Evolutionary conservation across 2,888 invertebrate species (phyloP).

Genomic region (Drosophila eohydei): DNA sequence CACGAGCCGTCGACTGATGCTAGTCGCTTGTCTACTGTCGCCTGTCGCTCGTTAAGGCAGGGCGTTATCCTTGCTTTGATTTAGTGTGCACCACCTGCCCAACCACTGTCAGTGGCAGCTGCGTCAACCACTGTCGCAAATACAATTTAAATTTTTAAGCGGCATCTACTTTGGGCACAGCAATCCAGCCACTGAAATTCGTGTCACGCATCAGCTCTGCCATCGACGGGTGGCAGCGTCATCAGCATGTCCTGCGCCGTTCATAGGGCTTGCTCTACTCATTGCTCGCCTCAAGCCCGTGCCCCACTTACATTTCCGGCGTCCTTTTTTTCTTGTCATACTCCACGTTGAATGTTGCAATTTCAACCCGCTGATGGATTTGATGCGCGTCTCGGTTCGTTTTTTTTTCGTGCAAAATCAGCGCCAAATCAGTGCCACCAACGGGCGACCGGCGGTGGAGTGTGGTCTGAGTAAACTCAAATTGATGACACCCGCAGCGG

Average conservation of each 20-base stretch:
- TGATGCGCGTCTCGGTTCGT: conserved; percentile 41
- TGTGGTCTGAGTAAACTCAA: conserved; percentile 55
- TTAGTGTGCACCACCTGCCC: conserved; percentile 55
- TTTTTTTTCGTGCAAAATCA: conserved; percentile 65
- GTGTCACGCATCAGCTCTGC: conserved; percentile 69
- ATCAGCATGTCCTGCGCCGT: conserved; percentile 69
- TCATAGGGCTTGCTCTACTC: conserved; percentile 47
- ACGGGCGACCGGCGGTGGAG: conserved; percentile 6
- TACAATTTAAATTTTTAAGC: conserved; percentile 81
- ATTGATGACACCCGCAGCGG: conserved; percentile 77
- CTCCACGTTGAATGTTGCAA: conserved; percentile 73
- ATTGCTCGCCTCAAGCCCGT: conserved; percentile 1
- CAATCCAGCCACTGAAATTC: conserved; percentile 53
- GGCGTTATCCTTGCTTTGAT: conserved; percentile 51
- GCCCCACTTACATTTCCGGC: background rate
- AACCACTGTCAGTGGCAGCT: conserved; percentile 14
- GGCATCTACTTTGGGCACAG: conserved; percentile 70
- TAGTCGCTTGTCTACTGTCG: conserved; percentile 52
- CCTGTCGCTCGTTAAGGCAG: conserved; percentile 68
- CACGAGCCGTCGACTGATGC: conserved; percentile 34
- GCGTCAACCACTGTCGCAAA: conserved; percentile 61
- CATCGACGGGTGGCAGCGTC: conserved; percentile 68
- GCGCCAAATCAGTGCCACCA: conserved; percentile 73
- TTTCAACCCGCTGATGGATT: conserved; percentile 81
- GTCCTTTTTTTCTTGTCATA: conserved; percentile 29